phyloP scores from a whole-genome alignment of 2,888 invertebrate species.

The Syrista parreyssii region DNA sequence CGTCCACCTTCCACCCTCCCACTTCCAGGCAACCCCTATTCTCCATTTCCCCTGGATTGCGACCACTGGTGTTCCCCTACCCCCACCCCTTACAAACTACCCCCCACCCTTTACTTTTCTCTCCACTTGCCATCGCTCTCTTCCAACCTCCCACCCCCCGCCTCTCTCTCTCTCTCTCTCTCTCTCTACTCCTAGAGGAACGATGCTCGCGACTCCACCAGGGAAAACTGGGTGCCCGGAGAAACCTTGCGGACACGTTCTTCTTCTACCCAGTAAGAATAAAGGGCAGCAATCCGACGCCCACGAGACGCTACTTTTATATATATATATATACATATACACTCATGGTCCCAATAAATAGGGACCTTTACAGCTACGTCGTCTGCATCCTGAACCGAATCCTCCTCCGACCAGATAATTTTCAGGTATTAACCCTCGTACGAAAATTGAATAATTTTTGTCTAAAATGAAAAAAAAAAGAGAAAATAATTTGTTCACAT shows the following conservation, averaged over 20 bases:
- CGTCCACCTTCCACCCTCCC: too few species aligned
- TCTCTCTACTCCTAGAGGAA: constrained; percentile 9
- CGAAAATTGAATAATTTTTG: too few species aligned
- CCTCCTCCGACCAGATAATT: too few species aligned
- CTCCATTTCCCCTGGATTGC: too few species aligned
- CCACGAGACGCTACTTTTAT: constrained; percentile 7
- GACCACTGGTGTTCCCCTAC: too few species aligned
- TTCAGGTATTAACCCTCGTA: too few species aligned
- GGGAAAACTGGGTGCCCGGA: neutral
- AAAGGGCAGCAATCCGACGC: constrained; percentile 4
- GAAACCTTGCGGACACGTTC: constrained; percentile 3
- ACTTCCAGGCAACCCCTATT: too few species aligned
- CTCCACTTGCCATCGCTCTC: constrained; percentile 24
- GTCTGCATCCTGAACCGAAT: neutral
- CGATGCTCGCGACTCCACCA: neutral
- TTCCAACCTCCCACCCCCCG: constrained; percentile 7
- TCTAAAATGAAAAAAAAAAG: too few species aligned
- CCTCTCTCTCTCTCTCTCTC: constrained; percentile 15
- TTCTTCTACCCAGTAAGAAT: neutral
- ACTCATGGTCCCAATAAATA: too few species aligned
- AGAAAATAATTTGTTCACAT: too few species aligned
- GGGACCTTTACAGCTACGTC: neutral
- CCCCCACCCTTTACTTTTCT: constrained; percentile 30
- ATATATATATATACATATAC: too few species aligned
- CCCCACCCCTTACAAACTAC: constrained; percentile 34